Evolutionary conservation across 2,888 invertebrate species (phyloP).

Genomic region (Notodonta ziczac): DNA sequence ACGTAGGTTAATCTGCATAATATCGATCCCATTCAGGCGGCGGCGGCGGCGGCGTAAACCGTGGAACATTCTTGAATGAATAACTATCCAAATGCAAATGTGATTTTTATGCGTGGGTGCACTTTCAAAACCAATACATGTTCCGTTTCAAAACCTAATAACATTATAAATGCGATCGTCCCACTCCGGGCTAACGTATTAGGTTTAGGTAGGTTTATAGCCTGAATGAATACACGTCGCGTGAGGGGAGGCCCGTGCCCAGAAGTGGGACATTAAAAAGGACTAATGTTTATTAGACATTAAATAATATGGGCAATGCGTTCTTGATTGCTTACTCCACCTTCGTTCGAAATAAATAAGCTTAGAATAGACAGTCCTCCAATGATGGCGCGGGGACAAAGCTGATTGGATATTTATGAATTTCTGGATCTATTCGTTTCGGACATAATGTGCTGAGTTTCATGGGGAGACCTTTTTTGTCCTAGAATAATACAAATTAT

Average conservation of each 20-base stretch:
- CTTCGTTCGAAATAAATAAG: background rate
- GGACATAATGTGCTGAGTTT: background rate
- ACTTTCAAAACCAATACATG: background rate
- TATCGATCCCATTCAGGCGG: conserved; percentile 25
- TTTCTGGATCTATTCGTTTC: background rate
- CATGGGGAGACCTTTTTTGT: too few species aligned
- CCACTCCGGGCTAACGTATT: too few species aligned
- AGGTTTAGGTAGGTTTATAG: too few species aligned
- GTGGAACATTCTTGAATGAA: conserved; percentile 5
- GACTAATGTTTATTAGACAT: too few species aligned
- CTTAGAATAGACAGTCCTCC: background rate
- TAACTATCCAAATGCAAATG: conserved; percentile 3
- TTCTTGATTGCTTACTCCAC: background rate
- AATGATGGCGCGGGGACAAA: background rate
- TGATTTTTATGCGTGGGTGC: background rate
- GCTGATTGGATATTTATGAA: background rate
- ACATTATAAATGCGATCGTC: too few species aligned
- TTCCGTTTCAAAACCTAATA: background rate
- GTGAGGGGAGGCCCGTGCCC: too few species aligned
- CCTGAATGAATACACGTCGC: too few species aligned
- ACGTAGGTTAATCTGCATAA: conserved; percentile 20
- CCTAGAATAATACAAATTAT: too few species aligned
- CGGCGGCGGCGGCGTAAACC: background rate
- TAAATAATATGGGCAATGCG: too few species aligned
- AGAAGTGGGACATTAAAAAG: too few species aligned